These are phyloP conservation scores for Procambarus virginalis DNA, from an alignment of 1,140 invertebrate genomes.

Conservation along the genomic window DNA sequence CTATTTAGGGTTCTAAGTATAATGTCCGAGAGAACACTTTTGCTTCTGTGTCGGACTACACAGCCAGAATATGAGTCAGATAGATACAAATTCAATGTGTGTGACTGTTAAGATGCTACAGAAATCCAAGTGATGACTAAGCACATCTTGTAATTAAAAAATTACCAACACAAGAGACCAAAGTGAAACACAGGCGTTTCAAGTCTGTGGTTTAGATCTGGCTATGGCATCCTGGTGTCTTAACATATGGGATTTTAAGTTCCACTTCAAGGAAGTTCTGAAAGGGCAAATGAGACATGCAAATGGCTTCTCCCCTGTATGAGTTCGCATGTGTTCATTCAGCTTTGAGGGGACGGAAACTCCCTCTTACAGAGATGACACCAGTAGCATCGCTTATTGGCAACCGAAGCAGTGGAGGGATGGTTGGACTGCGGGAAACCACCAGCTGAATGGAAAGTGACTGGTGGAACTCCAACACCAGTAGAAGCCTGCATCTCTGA, in stretches of 20 bases:
- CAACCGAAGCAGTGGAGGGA: constrained; percentile 33
- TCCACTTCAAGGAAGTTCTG: constrained; percentile 59
- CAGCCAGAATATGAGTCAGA: background rate
- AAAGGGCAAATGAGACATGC: constrained; percentile 57
- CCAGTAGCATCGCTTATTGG: constrained; percentile 51
- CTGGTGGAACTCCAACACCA: constrained; percentile 27
- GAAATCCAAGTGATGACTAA: background rate
- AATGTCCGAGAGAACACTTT: background rate
- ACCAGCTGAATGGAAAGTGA: constrained; percentile 36
- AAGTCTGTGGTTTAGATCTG: constrained; percentile 1
- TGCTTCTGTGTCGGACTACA: background rate
- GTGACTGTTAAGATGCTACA: background rate
- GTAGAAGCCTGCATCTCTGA: constrained; percentile 23
- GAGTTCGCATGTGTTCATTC: constrained; percentile 60
- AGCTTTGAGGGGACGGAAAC: constrained; percentile 58
- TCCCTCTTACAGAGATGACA: constrained; percentile 58
- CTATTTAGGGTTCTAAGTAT: too few relatives aligned
- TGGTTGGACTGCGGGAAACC: constrained; percentile 39
- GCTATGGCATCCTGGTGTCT: constrained; percentile 16
- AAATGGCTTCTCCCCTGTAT: constrained; percentile 63
- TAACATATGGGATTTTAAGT: constrained; percentile 61
- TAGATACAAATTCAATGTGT: background rate
- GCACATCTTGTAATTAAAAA: background rate
- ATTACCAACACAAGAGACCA: background rate
- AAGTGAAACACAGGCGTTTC: background rate